A percentile compares a stretch with the other conserved stretches of the same genome.
Evolutionary conservation across 1,140 invertebrate genomes (phyloP).

Genomic region (Halictus rubicundus): DNA sequence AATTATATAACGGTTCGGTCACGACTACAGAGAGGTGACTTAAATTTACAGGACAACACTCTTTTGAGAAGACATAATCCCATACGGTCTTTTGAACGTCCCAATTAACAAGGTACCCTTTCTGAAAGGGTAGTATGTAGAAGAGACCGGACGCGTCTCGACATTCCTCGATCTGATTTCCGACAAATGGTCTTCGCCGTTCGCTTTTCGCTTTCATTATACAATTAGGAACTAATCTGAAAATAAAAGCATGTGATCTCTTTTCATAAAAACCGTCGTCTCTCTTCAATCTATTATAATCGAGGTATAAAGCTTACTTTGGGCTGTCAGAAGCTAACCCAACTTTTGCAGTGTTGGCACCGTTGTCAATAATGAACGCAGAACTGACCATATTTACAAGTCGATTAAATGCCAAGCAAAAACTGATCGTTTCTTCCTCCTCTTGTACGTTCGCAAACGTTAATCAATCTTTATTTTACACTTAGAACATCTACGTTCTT

Average conservation of each 20-base stretch:
- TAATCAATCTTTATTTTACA: neutral
- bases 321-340: constrained; percentile 87
- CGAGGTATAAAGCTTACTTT: constrained; percentile 79
- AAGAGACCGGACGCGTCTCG: constrained; percentile 96
- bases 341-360: constrained; percentile 91
- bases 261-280: too few relatives aligned
- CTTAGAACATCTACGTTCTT: neutral
- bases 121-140: constrained; percentile 97
- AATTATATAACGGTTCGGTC: constrained; percentile 98
- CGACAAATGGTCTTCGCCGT: constrained; percentile 94
- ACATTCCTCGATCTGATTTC: constrained; percentile 96
- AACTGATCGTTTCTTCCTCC: neutral
- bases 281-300: constrained; percentile 5
- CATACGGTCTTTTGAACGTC: constrained; percentile 97
- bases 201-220: constrained; percentile 99
- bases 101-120: constrained; percentile 97
- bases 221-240: constrained; percentile 94
- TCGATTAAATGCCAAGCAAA: neutral
- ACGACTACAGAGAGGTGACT: constrained; percentile 91
- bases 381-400: constrained; percentile 64
- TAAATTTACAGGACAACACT: constrained; percentile 90
- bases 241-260: constrained; percentile 52
- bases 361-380: constrained; percentile 92
- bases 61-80: constrained; percentile 97
- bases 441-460: neutral